Evolutionary conservation across 2,113 vertebrate genomes (phyloP).

Genomic region (Micromys minutus): DNA sequence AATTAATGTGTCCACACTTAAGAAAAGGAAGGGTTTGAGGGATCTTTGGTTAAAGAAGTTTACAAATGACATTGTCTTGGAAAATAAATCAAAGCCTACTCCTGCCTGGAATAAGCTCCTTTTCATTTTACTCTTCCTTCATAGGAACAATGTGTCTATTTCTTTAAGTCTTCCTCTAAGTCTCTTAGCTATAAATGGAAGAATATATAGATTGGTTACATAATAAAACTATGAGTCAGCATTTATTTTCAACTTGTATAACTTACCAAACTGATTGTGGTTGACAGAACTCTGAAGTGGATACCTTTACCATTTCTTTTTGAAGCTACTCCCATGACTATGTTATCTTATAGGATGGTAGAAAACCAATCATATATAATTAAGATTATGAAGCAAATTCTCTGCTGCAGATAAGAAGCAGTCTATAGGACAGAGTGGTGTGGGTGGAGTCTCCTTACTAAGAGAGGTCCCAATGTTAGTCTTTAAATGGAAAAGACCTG

Average conservation of each 20-base stretch:
- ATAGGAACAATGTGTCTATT: background rate
- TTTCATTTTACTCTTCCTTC: background rate
- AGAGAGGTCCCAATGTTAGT: background rate
- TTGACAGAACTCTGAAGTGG: slow-evolving; percentile 9
- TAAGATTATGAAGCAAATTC: background rate
- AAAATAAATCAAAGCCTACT: background rate
- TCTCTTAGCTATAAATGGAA: background rate
- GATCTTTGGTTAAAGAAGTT: background rate
- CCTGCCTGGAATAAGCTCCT: background rate
- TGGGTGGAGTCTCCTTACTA: background rate
- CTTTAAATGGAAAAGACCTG: background rate
- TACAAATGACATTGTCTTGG: background rate
- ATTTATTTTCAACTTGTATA: background rate
- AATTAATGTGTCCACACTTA: background rate
- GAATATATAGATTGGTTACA: background rate
- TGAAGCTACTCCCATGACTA: background rate
- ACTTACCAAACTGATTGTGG: background rate
- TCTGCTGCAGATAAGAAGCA: background rate
- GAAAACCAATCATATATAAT: background rate
- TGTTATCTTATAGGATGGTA: background rate
- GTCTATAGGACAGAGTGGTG: background rate
- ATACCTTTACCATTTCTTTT: background rate
- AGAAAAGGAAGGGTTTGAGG: background rate
- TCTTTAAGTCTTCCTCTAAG: background rate
- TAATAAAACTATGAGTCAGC: background rate